Evolutionary conservation across 1,140 invertebrate species (phyloP).

Genomic region (Calliphora vicina): DNA sequence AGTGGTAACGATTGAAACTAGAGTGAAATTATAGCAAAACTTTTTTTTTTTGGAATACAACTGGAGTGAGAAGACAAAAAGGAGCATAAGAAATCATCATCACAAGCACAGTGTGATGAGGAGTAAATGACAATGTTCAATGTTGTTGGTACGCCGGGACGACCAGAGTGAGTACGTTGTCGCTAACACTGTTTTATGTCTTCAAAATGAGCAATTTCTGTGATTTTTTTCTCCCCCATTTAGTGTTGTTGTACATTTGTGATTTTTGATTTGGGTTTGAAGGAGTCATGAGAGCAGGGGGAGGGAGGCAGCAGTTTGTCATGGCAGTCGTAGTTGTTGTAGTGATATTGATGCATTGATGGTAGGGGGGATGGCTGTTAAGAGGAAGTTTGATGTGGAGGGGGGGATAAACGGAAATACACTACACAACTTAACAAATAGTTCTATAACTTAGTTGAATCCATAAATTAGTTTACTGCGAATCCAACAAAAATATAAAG

Average conservation of each 20-base stretch:
- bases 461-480: conserved; percentile 29
- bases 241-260: conserved; percentile 6
- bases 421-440: conserved; percentile 29
- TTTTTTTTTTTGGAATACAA: not conserved
- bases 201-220: conserved; percentile 10
- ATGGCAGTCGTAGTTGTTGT: not conserved
- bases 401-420: conserved; percentile 15
- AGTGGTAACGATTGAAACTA: conserved; percentile 30
- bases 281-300: not conserved
- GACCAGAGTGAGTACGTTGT: not conserved
- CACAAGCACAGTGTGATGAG: not conserved
- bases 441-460: conserved; percentile 7
- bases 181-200: conserved; percentile 6
- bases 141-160: not conserved
- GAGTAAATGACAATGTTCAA: conserved; percentile 1
- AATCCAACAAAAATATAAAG: not conserved
- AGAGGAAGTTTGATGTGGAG: not conserved
- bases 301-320: not conserved
- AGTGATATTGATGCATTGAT: not conserved
- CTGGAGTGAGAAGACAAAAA: not conserved
- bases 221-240: conserved; percentile 7
- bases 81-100: not conserved
- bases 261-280: conserved; percentile 4
- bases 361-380: not conserved
- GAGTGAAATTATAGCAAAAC: not conserved